A percentile compares a stretch with the other conserved stretches of the same genome.
phyloP scores from a whole-genome alignment of 35 echinoderm and acorn worm species.

The Heliocidaris erythrogramma region DNA sequence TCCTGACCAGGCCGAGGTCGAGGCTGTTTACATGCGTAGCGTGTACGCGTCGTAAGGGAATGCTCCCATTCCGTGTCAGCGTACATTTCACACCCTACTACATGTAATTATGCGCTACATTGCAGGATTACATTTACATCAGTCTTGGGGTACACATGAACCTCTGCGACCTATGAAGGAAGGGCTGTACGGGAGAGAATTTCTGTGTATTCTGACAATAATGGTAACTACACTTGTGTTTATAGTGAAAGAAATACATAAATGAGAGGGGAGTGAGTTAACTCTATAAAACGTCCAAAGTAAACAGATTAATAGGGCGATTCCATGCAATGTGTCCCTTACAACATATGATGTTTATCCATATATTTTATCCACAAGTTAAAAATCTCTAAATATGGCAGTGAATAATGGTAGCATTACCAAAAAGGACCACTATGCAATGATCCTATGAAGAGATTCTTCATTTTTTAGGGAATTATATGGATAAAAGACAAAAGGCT shows the following conservation, averaged over 20 bases:
- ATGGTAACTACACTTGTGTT: background rate
- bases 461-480: too few relatives aligned
- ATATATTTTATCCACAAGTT: too few relatives aligned
- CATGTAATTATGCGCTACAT: background rate
- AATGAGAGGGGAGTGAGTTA: too few relatives aligned
- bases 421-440: too few relatives aligned
- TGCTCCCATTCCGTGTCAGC: background rate
- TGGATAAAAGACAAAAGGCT: too few relatives aligned
- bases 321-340: too few relatives aligned
- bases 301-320: too few relatives aligned
- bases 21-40: background rate
- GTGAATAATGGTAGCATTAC: too few relatives aligned
- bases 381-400: too few relatives aligned
- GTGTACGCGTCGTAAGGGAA: background rate
- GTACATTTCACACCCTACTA: background rate
- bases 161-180: background rate
- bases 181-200: background rate
- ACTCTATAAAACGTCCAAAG: too few relatives aligned
- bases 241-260: background rate
- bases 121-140: constrained; percentile 1
- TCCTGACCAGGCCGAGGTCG: background rate
- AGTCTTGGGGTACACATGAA: background rate
- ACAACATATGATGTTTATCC: too few relatives aligned
- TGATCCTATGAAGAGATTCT: too few relatives aligned
- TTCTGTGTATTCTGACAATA: background rate